Evolutionary conservation across 2,113 vertebrate genomes (phyloP).

Genomic region (Perca schrenkii): DNA sequence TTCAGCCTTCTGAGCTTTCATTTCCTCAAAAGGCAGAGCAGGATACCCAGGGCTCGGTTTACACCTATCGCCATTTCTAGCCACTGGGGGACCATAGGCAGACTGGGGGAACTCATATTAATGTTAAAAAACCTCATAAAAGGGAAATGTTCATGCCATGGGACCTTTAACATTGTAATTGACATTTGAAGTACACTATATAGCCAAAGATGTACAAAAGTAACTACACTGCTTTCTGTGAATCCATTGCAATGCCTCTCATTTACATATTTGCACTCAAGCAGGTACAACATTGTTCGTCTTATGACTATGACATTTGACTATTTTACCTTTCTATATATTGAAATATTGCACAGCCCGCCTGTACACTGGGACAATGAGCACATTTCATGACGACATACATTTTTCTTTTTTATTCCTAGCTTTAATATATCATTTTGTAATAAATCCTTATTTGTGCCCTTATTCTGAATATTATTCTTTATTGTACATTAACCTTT

Average conservation of each 20-base stretch:
- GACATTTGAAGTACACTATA: not conserved
- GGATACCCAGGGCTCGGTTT: too few relatives aligned
- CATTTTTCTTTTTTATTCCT: not conserved
- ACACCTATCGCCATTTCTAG: too few relatives aligned
- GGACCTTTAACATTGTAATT: not conserved
- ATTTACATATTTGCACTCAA: not conserved
- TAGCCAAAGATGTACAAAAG: not conserved
- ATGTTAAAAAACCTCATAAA: too few relatives aligned
- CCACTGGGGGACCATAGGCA: too few relatives aligned
- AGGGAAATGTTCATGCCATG: too few relatives aligned
- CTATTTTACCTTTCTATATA: not conserved
- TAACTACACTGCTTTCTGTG: too few relatives aligned
- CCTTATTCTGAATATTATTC: not conserved
- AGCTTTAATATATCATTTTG: not conserved
- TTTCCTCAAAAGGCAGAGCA: too few relatives aligned
- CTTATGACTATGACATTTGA: not conserved
- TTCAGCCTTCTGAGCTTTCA: too few relatives aligned
- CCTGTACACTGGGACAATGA: not conserved
- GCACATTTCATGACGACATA: not conserved
- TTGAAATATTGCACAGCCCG: not conserved
- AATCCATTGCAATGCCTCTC: not conserved
- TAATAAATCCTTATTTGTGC: not conserved
- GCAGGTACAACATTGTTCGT: not conserved
- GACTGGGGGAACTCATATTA: too few relatives aligned
- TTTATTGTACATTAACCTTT: not conserved